Base-by-base conservation (phyloP, 2,113 vertebrate species). In the Lepisosteus osseus region DNA sequence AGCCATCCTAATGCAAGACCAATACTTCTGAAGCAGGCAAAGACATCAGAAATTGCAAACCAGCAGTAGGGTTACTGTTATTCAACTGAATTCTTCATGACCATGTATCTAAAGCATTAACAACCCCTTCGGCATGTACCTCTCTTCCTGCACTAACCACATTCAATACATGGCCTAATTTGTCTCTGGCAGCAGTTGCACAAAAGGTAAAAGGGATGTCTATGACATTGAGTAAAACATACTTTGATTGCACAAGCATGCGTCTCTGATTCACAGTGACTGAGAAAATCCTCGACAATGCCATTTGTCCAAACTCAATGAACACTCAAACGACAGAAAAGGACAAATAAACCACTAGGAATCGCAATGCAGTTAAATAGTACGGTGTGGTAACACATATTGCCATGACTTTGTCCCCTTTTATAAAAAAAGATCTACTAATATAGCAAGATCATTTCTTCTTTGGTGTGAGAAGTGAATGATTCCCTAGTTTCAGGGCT, bases 141-240 rank as follows among this genome's bases (percentile, higher is more conserved):
- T 43, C 15, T 66, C 55, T 51, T 67, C 55, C 55, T 61, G 71
- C 54, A 40, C 8, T 40, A 61, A 41, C 55, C 54, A 3, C 64
- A 59, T 40, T 2, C 5, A 51, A 51, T 6, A 9, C 54, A 67
- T 47, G 42, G 42, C 71, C 71, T 14, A 17, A 72, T 45, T 61
- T 42, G 29, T 67, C 7, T 15, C 67, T 7, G 14, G 55, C 55
- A 65, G 6, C 7, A 29, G 5, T 12, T 61, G 71, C 43, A 15
- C 43, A 67, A 11, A 47, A 72, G 17, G 15, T 43, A 71, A 13
- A 71, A 71, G 41, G 8, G 51, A 65, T 14, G 17, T 2, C 29
- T 54, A 15, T 57, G 41, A 45, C 64, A 42, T 40, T 41, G 15
- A 59, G 42, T 3, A 47, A 56, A 67, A 45, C 2, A 67, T 11